Evolutionary conservation across 2,888 invertebrate species (phyloP).

Genomic region (Argyra leucocephala): DNA sequence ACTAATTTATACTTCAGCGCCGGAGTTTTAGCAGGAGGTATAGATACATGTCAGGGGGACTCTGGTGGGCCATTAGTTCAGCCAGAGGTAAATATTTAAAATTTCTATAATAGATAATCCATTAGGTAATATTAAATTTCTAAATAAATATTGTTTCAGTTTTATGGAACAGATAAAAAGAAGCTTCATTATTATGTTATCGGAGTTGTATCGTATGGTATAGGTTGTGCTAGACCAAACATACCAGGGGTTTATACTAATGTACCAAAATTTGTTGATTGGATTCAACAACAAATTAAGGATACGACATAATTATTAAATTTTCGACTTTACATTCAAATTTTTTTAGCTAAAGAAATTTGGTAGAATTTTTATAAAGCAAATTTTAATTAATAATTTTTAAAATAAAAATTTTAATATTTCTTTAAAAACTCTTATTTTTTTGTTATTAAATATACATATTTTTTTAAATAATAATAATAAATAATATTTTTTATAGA

Average conservation of each 20-base stretch:
- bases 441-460: no score
- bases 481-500: no score
- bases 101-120: not conserved
- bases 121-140: not conserved
- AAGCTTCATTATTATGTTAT: conserved; percentile 45
- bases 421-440: no score
- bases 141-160: conserved; percentile 17
- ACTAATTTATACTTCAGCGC: no score
- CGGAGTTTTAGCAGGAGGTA: conserved; percentile 36
- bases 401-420: no score
- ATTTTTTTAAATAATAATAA: no score
- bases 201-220: conserved; percentile 60
- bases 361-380: no score
- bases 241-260: conserved; percentile 57
- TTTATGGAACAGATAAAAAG: conserved; percentile 9
- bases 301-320: conserved; percentile 26
- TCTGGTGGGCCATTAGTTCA: conserved; percentile 43
- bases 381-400: no score
- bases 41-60: conserved; percentile 42
- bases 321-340: no score
- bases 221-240: conserved; percentile 52
- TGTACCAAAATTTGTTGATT: conserved; percentile 51
- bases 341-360: no score
- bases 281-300: conserved; percentile 47
- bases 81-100: conserved; percentile 29